Base-by-base conservation (phyloP, 2,113 vertebrate genomes). In the Sinosuthora webbiana region DNA sequence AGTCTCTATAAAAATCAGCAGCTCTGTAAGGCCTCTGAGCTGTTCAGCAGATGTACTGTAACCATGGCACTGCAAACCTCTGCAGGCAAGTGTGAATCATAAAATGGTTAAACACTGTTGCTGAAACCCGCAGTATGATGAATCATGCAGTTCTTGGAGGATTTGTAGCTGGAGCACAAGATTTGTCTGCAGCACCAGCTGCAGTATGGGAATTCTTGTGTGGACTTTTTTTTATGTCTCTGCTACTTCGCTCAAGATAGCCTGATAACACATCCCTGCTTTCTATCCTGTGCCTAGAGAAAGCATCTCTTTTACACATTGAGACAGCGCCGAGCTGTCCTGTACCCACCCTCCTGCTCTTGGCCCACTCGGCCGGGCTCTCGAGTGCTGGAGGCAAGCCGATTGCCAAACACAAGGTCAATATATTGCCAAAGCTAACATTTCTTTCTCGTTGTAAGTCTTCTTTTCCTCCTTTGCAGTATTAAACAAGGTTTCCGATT, bases 71-170 rank as follows among this genome's bases (percentile, higher is more conserved):
- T 84, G 52, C 55, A 75, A 89, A 84, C 65, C 69, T 95, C 84
- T 93, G 95, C 78, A 52, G 92, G 30, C 75, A 83, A n/a, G 23
- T 64, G 49, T 91, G 90, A 94, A 68, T 96, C 87, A 91, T 24
- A 78, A 79, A 30, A 33, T 4, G 37, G 53, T 53, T 76, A 21
- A 74, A 87, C 25, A 13, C 42, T 5, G 18, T 4, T 11, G 39
- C 60, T 13, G 52, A 89, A 59, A 89, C 44, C 90, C 7, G 65
- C 94, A 93, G 52, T 79, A 85, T 84, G 87, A 95, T 9, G 20
- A 87, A 91, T 74, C 27, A 5, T 63, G 74, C 49, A 7, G 60
- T 24, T 74, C 64, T 50, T 0, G 0, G 27, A 64, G 33, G 21
- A 10, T 41, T 50, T 55, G 73, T 42, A 42, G 70, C 78, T 33